A percentile compares a stretch with the other conserved stretches of the same genome.
Conservation (phyloP, 2,113 vertebrate species). For the Odontophorus gujanensis region DNA sequence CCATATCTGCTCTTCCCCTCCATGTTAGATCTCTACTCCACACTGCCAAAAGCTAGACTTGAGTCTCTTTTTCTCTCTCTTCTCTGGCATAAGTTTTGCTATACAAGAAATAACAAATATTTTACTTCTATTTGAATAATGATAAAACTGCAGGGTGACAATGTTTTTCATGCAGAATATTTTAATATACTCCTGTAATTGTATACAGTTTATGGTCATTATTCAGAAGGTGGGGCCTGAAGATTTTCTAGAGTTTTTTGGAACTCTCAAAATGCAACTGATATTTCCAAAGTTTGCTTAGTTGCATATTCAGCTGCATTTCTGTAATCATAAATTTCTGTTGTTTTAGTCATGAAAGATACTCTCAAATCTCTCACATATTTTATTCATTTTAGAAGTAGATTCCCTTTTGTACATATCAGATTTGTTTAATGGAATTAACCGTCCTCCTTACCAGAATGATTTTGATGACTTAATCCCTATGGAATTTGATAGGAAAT, state of each 20-base stretch:
- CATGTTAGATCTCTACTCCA: neutral
- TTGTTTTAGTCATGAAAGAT: neutral
- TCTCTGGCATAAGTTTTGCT: neutral
- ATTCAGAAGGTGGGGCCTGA: neutral
- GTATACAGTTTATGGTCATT: neutral
- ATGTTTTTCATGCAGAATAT: neutral
- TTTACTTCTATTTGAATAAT: neutral
- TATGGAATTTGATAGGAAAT: constrained; percentile 52
- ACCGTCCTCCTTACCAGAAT: neutral
- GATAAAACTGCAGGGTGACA: neutral
- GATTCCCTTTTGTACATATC: constrained; percentile 13
- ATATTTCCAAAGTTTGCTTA: neutral
- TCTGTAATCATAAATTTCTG: neutral
- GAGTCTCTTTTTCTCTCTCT: neutral
- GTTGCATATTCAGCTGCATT: neutral
- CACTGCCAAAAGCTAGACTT: neutral
- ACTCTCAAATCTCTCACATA: neutral
- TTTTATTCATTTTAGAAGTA: neutral
- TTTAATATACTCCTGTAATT: neutral
- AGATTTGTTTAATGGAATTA: constrained; percentile 51
- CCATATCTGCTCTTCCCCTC: neutral
- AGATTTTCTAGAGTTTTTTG: neutral
- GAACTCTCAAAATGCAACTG: neutral
- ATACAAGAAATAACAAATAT: neutral
- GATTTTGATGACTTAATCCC: constrained; percentile 49